phyloP scores from a whole-genome alignment of 2,113 vertebrate genomes.

The Oncorhynchus masou region DNA sequence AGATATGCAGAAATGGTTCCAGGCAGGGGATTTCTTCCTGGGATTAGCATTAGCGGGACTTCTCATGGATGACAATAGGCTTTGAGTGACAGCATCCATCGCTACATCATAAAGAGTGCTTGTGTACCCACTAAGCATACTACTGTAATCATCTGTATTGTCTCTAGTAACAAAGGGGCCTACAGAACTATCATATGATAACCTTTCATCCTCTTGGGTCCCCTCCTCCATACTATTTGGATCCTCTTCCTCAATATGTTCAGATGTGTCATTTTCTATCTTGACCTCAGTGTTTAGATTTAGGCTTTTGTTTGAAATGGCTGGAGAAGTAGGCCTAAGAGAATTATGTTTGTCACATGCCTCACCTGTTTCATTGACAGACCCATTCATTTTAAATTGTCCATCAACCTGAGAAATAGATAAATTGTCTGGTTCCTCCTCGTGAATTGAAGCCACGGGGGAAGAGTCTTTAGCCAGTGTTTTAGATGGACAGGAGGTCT shows the following conservation, averaged over 20 bases:
- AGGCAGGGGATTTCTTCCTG: conserved; percentile 95
- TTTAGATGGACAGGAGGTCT: conserved; percentile 48
- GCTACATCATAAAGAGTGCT: conserved; percentile 94
- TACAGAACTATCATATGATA: conserved; percentile 70
- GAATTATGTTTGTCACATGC: background rate
- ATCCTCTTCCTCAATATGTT: conserved; percentile 77
- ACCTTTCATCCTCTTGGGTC: conserved; percentile 78
- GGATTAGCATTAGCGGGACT: conserved; percentile 82
- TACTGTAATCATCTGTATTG: conserved; percentile 81
- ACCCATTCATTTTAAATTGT: conserved; percentile 41
- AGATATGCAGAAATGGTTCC: conserved; percentile 98
- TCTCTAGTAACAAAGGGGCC: conserved; percentile 78
- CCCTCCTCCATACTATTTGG: conserved; percentile 76
- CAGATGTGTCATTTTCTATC: conserved; percentile 33
- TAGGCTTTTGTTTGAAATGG: conserved; percentile 58
- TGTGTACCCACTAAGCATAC: conserved; percentile 88
- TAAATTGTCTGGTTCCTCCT: conserved; percentile 45
- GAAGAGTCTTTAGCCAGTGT: conserved; percentile 70
- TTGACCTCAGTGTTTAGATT: conserved; percentile 57
- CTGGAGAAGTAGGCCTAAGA: conserved; percentile 49
- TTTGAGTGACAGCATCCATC: conserved; percentile 97
- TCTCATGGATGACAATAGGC: conserved; percentile 85
- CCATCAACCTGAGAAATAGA: conserved; percentile 69
- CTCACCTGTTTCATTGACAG: conserved; percentile 46
- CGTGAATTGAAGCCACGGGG: conserved; percentile 72